phyloP scores from a whole-genome alignment of 2,888 invertebrate genomes.

The Polydrusus tereticollis region DNA sequence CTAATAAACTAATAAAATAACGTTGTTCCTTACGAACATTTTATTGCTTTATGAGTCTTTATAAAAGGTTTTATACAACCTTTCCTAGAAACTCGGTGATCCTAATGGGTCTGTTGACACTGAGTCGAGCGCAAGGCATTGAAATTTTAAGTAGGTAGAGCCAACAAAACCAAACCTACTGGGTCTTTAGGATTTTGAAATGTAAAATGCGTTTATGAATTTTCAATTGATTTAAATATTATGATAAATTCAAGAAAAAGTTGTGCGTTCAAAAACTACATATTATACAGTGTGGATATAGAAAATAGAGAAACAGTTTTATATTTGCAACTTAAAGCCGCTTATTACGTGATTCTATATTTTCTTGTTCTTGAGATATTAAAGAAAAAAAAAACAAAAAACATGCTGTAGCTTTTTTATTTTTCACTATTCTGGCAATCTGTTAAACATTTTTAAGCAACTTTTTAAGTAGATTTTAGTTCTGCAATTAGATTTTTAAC shows the following conservation, averaged over 20 bases:
- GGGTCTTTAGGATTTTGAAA: background rate
- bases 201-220: background rate
- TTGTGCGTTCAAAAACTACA: background rate
- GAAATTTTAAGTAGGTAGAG: conserved; percentile 6
- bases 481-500: no score
- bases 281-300: no score
- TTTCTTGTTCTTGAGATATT: no score
- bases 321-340: no score
- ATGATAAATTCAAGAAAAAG: background rate
- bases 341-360: no score
- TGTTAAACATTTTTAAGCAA: no score
- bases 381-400: no score
- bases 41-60: conserved; percentile 32
- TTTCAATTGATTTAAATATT: background rate
- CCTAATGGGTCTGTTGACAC: conserved; percentile 33
- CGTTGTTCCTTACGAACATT: conserved; percentile 2
- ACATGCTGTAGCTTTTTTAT: no score
- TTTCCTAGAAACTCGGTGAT: conserved; percentile 19
- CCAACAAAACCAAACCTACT: background rate
- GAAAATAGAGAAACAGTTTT: no score
- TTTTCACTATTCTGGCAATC: no score
- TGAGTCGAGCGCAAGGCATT: conserved; percentile 20
- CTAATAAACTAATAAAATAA: conserved; percentile 14
- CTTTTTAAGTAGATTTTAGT: no score
- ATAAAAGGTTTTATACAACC: conserved; percentile 18